Evolutionary conservation across 2,113 vertebrate species (phyloP), one percentile per base, ranked within the genome.

Genomic region (Urocynchramus pylzowi): DNA sequence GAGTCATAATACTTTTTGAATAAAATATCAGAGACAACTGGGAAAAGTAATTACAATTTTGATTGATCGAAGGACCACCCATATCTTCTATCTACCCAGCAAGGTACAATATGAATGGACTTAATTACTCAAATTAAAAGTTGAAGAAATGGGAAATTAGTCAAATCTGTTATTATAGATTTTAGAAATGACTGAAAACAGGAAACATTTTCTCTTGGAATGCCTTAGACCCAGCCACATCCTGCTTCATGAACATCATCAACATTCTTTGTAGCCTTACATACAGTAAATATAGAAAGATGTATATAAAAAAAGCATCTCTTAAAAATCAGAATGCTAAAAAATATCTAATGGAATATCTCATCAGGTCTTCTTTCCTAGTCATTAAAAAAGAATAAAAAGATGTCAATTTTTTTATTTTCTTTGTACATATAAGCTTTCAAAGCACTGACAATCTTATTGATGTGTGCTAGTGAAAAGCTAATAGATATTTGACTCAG

Each of bases 1-100:
- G 41, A 94, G 80, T 91, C 71, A 86, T 80, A 83, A 73, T 67
- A 88, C 44, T 80, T 96, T 91, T 90, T 96, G 75, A 94, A 92
- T 88, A 86, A 93, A 95, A 68, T 92, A 84, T 60, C 68, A 68
- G 68, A 90, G 75, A 94, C 82, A 90, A 86, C 67, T 76, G 82
- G 37, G 75, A 90, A 90, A 94, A 81, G 93, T 94, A 96, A 95
- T 95, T 96, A 94, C 44, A 89, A 41, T 94, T 90, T 81, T 90
- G 90, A 94, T 92, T 96, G 95, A 86, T 89, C 86, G 90, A 90
- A 92, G n/a, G 95, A 86, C 93, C 95, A 96, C 92, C 68, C 75
- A 6, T 90, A 89, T 86, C 47, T 86, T 74, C 68, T 95, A 30
- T 42, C 87, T 87, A 60, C 35, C 35, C 21, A 7, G 42, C 7